These are phyloP conservation scores for Heliangelus exortis DNA, from an alignment of 2,797 vertebrate genomes.

Conservation along the genomic window DNA sequence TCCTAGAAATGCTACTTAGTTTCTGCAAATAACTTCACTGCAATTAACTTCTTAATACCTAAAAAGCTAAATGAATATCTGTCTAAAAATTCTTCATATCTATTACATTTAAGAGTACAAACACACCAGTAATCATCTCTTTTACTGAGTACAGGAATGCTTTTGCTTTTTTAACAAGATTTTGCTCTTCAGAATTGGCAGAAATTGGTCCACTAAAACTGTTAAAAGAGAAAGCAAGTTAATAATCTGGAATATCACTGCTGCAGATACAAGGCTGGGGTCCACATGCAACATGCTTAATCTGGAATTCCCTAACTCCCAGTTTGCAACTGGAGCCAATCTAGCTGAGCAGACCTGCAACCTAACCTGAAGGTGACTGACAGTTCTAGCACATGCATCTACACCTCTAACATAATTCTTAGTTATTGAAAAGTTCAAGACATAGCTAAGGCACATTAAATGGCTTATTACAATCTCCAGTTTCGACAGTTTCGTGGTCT, in stretches of 20 bases:
- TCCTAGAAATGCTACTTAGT: neutral
- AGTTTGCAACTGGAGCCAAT: neutral
- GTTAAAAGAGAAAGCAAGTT: neutral
- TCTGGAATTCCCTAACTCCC: neutral
- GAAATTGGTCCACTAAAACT: neutral
- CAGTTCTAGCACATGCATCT: neutral
- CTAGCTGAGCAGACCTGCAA: neutral
- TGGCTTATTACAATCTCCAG: neutral
- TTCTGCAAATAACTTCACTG: neutral
- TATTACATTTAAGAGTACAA: neutral
- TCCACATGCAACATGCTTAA: neutral
- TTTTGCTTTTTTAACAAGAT: neutral
- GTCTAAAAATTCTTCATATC: neutral
- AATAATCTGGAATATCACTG: neutral
- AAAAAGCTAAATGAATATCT: conserved; percentile 1
- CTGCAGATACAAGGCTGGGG: neutral
- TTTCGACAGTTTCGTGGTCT: neutral
- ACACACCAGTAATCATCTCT: neutral
- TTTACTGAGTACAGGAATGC: neutral
- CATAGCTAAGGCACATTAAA: neutral
- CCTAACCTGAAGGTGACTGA: neutral
- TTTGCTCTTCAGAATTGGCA: neutral
- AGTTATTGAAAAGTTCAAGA: neutral
- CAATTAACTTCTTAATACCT: neutral
- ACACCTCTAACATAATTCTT: neutral